These are phyloP conservation scores for Drosophila cracens DNA, from an alignment of 2,888 invertebrate species.

Conservation along the genomic window DNA sequence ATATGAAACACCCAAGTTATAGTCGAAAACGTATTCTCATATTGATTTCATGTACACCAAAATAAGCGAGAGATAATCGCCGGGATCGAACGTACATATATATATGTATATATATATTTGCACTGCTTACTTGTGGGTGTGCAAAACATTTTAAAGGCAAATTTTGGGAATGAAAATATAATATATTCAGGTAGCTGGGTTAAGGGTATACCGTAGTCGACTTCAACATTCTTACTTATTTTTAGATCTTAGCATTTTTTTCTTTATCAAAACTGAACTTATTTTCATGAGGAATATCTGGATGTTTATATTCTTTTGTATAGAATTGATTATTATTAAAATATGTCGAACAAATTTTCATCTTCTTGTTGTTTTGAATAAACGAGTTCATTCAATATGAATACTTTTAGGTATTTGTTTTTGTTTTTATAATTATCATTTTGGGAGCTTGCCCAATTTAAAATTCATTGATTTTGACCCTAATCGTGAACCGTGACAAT, in stretches of 20 bases:
- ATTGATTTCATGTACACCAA: background rate
- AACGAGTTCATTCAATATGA: background rate
- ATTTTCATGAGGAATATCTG: no score
- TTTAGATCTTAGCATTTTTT: no score
- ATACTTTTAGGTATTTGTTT: background rate
- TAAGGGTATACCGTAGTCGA: background rate
- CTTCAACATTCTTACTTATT: no score
- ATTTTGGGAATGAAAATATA: background rate
- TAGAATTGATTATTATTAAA: background rate
- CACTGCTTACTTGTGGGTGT: background rate
- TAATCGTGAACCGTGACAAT: background rate
- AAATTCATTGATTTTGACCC: background rate
- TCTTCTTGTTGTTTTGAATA: background rate
- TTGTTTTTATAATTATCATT: background rate
- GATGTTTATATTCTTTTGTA: background rate
- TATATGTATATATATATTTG: background rate
- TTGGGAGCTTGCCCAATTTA: background rate
- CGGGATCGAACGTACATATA: background rate
- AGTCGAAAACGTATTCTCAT: background rate
- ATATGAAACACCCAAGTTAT: background rate
- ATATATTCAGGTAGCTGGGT: background rate
- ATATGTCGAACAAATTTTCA: background rate
- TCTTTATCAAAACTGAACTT: no score
- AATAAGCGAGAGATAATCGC: background rate
- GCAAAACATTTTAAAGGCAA: background rate